Percentiles rank a stretch among this genome's conserved stretches.
These are phyloP conservation scores for Alauda arvensis DNA, from an alignment of 2,797 vertebrate species.

Conservation along the genomic window DNA sequence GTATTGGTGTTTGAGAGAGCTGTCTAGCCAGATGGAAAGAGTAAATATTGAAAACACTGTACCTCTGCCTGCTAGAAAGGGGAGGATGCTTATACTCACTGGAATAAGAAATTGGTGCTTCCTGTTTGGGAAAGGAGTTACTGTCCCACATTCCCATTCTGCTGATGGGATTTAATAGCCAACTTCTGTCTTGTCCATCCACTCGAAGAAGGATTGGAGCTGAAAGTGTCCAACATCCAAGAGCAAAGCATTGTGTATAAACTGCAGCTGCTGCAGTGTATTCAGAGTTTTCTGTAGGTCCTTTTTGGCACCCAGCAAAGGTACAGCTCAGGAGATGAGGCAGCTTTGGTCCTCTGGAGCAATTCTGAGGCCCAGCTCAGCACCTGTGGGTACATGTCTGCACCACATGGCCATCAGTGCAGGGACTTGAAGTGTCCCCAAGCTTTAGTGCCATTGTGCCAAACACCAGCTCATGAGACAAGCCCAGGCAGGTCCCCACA, in stretches of 20 bases:
- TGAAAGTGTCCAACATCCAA: neutral
- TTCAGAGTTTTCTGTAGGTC: neutral
- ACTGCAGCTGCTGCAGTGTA: neutral
- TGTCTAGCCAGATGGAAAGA: neutral
- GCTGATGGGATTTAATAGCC: neutral
- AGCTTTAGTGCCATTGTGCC: neutral
- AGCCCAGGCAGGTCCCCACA: neutral
- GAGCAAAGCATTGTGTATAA: neutral
- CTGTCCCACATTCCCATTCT: neutral
- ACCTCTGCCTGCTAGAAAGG: neutral
- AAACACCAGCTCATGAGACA: neutral
- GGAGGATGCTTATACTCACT: neutral
- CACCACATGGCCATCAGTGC: neutral
- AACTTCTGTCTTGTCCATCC: neutral
- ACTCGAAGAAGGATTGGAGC: neutral
- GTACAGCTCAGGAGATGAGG: fast-evolving
- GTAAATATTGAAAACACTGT: neutral
- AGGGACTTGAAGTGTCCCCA: neutral
- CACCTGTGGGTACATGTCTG: fast-evolving
- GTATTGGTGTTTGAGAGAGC: neutral
- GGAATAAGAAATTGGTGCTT: neutral
- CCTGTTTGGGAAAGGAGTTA: neutral
- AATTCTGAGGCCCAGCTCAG: neutral
- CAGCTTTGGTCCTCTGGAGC: neutral
- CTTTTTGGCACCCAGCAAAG: neutral